Percentiles rank a stretch among this genome's conserved stretches.
Evolutionary conservation across 2,888 invertebrate genomes (phyloP).

Genomic region (Caenorhabditis sulstoni): DNA sequence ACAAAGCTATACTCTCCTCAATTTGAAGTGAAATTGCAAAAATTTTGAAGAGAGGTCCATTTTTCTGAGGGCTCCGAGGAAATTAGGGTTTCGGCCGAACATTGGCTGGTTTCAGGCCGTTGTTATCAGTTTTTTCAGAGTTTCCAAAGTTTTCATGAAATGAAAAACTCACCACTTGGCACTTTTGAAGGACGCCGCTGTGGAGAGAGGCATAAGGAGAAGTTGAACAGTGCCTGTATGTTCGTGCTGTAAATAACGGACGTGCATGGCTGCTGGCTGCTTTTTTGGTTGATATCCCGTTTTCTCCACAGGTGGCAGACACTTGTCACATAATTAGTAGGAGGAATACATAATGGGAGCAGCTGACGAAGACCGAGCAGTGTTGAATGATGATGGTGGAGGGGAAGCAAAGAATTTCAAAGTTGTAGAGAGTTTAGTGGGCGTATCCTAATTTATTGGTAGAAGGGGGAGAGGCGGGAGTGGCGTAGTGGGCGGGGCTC

Average conservation of each 20-base stretch:
- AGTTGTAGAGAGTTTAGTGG: slow-evolving; percentile 9
- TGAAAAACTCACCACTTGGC: slow-evolving; percentile 74
- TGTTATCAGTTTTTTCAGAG: not conserved
- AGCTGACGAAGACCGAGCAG: not conserved
- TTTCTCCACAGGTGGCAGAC: not conserved
- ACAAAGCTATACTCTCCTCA: not conserved
- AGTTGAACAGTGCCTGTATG: slow-evolving; percentile 80
- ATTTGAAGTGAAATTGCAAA: slow-evolving; percentile 3
- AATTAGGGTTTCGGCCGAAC: no score
- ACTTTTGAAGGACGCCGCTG: slow-evolving; percentile 76
- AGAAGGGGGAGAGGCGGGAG: not conserved
- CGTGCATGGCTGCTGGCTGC: slow-evolving; percentile 67
- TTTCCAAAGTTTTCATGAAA: not conserved
- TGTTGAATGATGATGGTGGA: no score
- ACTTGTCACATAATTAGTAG: slow-evolving; percentile 26
- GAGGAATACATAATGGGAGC: slow-evolving; percentile 5
- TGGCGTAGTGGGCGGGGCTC: slow-evolving; percentile 27
- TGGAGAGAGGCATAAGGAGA: slow-evolving; percentile 79
- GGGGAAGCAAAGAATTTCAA: not conserved
- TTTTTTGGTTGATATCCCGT: slow-evolving; percentile 30
- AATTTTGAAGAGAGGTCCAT: not conserved
- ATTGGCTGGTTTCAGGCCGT: not conserved
- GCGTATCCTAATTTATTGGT: slow-evolving; percentile 39
- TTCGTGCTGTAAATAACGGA: slow-evolving; percentile 80
- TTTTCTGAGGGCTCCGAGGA: no score